phyloP scores from a whole-genome alignment of 2,113 vertebrate genomes.

The Antidorcas marsupialis region DNA sequence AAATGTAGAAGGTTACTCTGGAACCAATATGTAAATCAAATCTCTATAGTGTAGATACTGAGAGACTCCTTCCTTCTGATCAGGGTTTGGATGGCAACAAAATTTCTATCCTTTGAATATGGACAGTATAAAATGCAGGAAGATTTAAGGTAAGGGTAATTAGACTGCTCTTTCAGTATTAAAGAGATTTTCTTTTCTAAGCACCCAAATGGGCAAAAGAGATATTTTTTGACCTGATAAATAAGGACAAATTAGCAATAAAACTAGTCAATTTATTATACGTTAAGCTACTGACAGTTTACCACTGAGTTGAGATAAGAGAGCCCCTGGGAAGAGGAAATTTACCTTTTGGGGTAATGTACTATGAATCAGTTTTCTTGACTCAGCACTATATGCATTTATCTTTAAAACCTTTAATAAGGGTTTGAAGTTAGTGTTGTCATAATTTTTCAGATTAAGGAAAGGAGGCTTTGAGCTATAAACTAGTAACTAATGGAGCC shows the following conservation, averaged over 20 bases:
- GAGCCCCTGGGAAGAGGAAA: not conserved
- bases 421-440: not conserved
- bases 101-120: not conserved
- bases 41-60: not conserved
- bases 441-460: not conserved
- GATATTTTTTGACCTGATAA: not conserved
- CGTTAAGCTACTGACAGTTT: not conserved
- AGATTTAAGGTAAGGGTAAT: not conserved
- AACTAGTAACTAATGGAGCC: not conserved
- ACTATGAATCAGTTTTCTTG: not conserved
- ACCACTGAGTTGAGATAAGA: not conserved
- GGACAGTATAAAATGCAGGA: not conserved
- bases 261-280: not conserved
- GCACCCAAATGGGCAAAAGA: too few relatives aligned
- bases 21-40: not conserved
- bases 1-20: not conserved
- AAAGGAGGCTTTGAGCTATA: not conserved
- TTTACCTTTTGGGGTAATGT: not conserved
- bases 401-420: not conserved
- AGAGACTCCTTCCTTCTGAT: not conserved
- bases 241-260: not conserved
- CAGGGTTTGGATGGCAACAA: not conserved
- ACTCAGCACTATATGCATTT: not conserved
- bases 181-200: not conserved
- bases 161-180: not conserved